phyloP scores from a whole-genome alignment of 2,888 invertebrate species.

The Deilephila elpenor region DNA sequence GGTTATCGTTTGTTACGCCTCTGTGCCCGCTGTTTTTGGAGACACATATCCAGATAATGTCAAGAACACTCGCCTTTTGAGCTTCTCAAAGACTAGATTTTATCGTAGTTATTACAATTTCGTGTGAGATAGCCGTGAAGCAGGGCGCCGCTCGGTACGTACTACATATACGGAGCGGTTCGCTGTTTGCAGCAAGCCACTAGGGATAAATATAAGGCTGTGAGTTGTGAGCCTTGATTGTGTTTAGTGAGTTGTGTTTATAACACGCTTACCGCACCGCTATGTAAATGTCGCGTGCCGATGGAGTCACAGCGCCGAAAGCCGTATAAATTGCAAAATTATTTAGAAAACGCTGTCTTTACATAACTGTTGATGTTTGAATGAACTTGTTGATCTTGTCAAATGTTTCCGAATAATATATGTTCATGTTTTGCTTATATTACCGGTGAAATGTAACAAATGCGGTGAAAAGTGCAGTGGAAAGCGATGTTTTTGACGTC shows the following conservation, averaged over 20 bases:
- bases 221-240: slow-evolving; percentile 5
- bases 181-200: neutral
- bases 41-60: slow-evolving; percentile 73
- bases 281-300: slow-evolving; percentile 81
- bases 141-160: slow-evolving; percentile 49
- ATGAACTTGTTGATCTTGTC: slow-evolving; percentile 24
- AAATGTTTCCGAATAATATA: slow-evolving; percentile 13
- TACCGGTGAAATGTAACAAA: neutral
- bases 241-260: slow-evolving; percentile 37
- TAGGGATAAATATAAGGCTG: neutral
- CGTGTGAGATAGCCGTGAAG: slow-evolving; percentile 60
- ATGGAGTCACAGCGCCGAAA: slow-evolving; percentile 77
- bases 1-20: slow-evolving; percentile 66
- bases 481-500: neutral
- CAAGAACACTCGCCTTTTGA: slow-evolving; percentile 68
- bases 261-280: slow-evolving; percentile 58
- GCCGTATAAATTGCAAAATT: slow-evolving; percentile 74
- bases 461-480: neutral
- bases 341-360: slow-evolving; percentile 69
- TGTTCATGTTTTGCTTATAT: slow-evolving; percentile 12
- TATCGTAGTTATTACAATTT: slow-evolving; percentile 74
- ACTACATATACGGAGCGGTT: no score
- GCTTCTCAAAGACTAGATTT: slow-evolving; percentile 66
- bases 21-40: slow-evolving; percentile 65
- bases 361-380: slow-evolving; percentile 63